phyloP scores from a whole-genome alignment of 2,888 invertebrate genomes.

The Drepana falcataria region DNA sequence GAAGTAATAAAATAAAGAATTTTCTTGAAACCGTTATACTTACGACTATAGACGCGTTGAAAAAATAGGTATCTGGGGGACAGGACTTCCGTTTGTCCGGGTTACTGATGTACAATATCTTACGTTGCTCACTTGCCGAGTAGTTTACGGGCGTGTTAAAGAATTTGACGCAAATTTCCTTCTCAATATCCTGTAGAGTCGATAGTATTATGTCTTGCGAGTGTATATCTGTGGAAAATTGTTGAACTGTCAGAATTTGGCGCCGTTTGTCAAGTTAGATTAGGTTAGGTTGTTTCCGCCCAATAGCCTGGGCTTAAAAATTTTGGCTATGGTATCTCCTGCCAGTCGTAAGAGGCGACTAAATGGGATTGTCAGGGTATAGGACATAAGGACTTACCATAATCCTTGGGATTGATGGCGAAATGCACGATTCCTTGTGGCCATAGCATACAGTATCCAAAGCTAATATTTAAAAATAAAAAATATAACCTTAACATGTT shows the following conservation, averaged over 20 bases:
- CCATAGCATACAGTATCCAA: conserved; percentile 31
- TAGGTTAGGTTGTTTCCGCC: neutral
- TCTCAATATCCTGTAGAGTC: conserved; percentile 35
- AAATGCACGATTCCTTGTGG: conserved; percentile 55
- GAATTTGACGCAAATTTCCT: conserved; percentile 60
- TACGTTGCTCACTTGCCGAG: conserved; percentile 20
- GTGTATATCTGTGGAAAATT: conserved; percentile 38
- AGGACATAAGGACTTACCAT: conserved; percentile 44
- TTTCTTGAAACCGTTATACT: conserved; percentile 13
- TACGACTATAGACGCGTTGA: conserved; percentile 41
- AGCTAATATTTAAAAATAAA: conserved; percentile 11
- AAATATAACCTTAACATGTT: neutral
- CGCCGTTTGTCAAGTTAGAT: neutral
- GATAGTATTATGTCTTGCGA: conserved; percentile 54
- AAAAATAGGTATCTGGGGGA: conserved; percentile 34
- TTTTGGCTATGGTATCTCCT: too few species aligned
- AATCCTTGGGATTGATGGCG: conserved; percentile 50
- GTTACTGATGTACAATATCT: conserved; percentile 49
- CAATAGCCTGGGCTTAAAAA: too few species aligned
- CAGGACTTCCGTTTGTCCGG: conserved; percentile 49
- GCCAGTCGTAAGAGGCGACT: too few species aligned
- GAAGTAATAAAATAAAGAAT: too few species aligned
- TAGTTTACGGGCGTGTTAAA: conserved; percentile 40
- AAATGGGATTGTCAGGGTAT: too few species aligned
- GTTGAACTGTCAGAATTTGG: neutral